A percentile compares a stretch with the other conserved stretches of the same genome.
Evolutionary conservation across 1,140 invertebrate genomes (phyloP).

Genomic region (Camponotus pennsylvanicus): DNA sequence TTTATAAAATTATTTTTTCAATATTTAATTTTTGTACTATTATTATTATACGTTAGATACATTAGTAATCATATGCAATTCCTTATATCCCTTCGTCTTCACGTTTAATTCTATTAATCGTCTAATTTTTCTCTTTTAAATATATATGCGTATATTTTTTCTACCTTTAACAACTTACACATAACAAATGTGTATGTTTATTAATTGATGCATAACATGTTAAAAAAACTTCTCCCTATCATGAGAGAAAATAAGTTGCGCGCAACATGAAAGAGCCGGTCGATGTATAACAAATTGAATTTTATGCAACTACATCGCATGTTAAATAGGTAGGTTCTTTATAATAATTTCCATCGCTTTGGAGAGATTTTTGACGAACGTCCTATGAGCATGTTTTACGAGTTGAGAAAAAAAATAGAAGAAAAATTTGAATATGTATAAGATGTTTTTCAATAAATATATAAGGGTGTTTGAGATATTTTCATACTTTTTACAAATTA

Average conservation of each 20-base stretch:
- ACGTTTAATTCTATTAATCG: not conserved
- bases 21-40: not conserved
- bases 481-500: not conserved
- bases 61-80: not conserved
- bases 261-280: conserved; percentile 60
- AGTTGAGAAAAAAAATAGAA: not conserved
- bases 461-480: not conserved
- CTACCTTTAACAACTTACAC: not conserved
- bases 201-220: not conserved
- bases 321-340: conserved; percentile 32
- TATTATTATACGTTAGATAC: not conserved
- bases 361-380: conserved; percentile 9
- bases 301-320: conserved; percentile 39
- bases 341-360: conserved; percentile 41
- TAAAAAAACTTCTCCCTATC: conserved; percentile 18
- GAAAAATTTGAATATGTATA: not conserved
- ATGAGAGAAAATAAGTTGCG: conserved; percentile 28
- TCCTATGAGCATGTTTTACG: not conserved
- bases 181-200: not conserved
- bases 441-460: not conserved
- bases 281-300: conserved; percentile 44
- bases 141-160: no score
- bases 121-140: no score
- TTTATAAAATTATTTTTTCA: not conserved
- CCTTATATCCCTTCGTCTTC: not conserved